Percentiles rank a stretch among this genome's conserved stretches.
Conservation (phyloP, 2,888 invertebrate species). For the Cheilosia vernalis region DNA sequence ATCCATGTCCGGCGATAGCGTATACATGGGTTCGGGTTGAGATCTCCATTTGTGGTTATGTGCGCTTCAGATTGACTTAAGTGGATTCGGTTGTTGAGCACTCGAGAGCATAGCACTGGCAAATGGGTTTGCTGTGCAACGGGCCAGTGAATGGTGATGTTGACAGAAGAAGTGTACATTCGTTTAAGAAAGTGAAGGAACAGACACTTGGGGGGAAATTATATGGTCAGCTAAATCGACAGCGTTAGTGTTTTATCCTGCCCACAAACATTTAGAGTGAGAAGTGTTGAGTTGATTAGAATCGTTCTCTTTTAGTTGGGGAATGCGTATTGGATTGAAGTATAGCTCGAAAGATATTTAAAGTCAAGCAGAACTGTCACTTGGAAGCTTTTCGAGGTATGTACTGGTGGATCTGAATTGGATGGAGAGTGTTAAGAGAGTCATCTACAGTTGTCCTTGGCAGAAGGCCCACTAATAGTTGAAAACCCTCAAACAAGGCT, state of each 20-base stretch:
- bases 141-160: slow-evolving; percentile 30
- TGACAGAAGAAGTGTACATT: slow-evolving; percentile 49
- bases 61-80: slow-evolving; percentile 33
- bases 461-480: too few relatives aligned
- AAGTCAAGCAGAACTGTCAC: neutral
- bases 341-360: neutral
- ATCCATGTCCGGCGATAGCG: slow-evolving; percentile 6
- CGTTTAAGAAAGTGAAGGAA: slow-evolving; percentile 29
- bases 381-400: neutral
- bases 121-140: slow-evolving; percentile 14
- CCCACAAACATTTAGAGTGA: slow-evolving; percentile 13
- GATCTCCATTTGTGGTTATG: slow-evolving; percentile 46
- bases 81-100: slow-evolving; percentile 62
- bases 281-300: slow-evolving; percentile 28
- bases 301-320: slow-evolving; percentile 16
- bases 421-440: too few relatives aligned
- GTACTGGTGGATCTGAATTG: too few relatives aligned
- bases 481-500: too few relatives aligned
- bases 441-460: too few relatives aligned
- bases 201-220: slow-evolving; percentile 34
- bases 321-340: slow-evolving; percentile 1
- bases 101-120: slow-evolving; percentile 46
- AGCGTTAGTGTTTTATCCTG: neutral
- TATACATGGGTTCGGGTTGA: slow-evolving; percentile 21
- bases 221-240: slow-evolving; percentile 37